These are phyloP conservation scores for Chinchilla lanigera DNA, from an alignment of 2,113 vertebrate genomes.

Conservation along the genomic window DNA sequence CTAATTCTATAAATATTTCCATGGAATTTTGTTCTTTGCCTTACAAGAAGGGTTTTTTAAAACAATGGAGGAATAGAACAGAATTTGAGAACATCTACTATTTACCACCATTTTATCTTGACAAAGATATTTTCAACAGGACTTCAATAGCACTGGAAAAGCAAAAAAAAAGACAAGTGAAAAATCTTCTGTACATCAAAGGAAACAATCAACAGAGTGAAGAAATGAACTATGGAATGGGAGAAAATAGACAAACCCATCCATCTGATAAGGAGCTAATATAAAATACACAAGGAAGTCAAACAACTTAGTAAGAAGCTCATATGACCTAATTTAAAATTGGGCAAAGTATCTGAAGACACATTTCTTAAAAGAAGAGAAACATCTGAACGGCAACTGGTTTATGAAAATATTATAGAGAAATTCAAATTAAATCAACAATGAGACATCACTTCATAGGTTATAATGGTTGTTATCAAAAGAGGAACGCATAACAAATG, in stretches of 20 bases:
- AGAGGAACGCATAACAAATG: background rate
- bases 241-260: background rate
- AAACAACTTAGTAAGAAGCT: background rate
- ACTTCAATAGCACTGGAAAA: background rate
- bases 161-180: background rate
- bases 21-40: background rate
- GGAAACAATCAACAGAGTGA: background rate
- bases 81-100: background rate
- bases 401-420: background rate
- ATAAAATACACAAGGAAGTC: background rate
- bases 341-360: background rate
- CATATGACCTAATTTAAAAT: background rate
- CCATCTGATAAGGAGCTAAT: background rate
- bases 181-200: background rate
- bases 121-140: background rate
- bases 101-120: background rate
- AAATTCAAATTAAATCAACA: background rate
- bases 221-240: background rate
- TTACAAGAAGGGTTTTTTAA: background rate
- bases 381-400: background rate
- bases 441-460: background rate
- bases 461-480: background rate
- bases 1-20: background rate
- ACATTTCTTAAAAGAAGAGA: background rate
- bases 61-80: background rate